phyloP scores from a whole-genome alignment of 2,797 vertebrate genomes.

The Heliangelus exortis region DNA sequence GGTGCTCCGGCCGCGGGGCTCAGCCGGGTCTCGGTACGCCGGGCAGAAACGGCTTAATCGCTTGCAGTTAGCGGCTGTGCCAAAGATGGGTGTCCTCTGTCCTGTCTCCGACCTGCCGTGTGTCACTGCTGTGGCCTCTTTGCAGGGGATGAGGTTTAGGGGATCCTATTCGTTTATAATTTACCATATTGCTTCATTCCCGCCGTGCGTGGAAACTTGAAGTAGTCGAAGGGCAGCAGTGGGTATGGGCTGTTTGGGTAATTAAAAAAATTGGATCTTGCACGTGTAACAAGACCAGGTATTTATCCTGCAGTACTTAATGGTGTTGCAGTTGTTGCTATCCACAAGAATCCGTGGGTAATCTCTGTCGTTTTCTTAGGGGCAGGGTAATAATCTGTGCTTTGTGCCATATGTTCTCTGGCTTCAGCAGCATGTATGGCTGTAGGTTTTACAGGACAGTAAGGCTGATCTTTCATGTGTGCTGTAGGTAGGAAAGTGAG shows the following conservation, averaged over 20 bases:
- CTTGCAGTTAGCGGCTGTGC: background rate
- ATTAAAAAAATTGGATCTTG: background rate
- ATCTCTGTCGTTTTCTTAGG: background rate
- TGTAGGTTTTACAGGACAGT: background rate
- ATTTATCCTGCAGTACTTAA: rapidly evolving
- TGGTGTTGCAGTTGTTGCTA: background rate
- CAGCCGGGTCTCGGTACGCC: too few relatives aligned
- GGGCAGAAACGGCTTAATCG: background rate
- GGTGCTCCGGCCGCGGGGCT: background rate
- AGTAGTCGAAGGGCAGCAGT: background rate
- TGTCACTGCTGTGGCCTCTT: background rate
- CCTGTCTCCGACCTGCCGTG: too few relatives aligned
- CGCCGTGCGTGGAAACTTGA: background rate
- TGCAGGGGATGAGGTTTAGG: background rate
- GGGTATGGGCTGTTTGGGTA: rapidly evolving
- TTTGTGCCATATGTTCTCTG: background rate
- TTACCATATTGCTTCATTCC: too few relatives aligned
- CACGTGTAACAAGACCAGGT: background rate
- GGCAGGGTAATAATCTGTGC: rapidly evolving
- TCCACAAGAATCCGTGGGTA: background rate
- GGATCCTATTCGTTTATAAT: background rate
- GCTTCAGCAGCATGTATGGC: rapidly evolving
- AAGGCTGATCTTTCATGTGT: rapidly evolving
- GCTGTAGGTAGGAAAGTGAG: background rate
- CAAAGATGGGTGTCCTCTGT: too few relatives aligned